Evolutionary conservation across 1,140 invertebrate genomes (phyloP).

Genomic region (Drosophila ananassae): DNA sequence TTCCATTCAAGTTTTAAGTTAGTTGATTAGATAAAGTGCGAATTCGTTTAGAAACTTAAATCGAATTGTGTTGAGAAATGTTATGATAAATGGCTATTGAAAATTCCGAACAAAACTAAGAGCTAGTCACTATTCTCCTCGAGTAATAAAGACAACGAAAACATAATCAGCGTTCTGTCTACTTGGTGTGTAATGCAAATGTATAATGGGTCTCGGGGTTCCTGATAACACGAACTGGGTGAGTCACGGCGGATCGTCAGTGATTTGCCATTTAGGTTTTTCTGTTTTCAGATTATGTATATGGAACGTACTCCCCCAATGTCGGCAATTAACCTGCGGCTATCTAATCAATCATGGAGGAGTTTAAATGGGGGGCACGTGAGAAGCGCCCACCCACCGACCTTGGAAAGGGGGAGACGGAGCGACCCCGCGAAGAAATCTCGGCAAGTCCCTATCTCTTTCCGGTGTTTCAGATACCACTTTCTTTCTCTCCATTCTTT

Average conservation of each 20-base stretch:
- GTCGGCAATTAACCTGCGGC: background rate
- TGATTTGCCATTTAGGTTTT: slow-evolving; percentile 32
- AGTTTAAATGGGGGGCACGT: slow-evolving; percentile 5
- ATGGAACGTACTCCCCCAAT: background rate
- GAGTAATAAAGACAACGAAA: slow-evolving; percentile 23
- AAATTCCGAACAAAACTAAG: background rate
- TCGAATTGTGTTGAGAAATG: slow-evolving; percentile 5
- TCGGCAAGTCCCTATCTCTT: background rate
- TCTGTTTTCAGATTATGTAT: background rate
- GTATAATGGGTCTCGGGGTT: slow-evolving; percentile 3
- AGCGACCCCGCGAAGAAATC: slow-evolving; percentile 1
- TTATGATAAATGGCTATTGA: background rate
- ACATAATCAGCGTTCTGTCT: slow-evolving; percentile 6
- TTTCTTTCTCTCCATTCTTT: background rate
- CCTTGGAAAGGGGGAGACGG: background rate
- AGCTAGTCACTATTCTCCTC: too few relatives aligned
- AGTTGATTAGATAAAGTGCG: slow-evolving; percentile 35
- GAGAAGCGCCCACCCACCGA: background rate
- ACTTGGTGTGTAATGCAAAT: slow-evolving; percentile 18
- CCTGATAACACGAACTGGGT: slow-evolving; percentile 21
- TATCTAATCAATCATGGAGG: slow-evolving; percentile 35
- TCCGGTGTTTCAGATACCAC: slow-evolving; percentile 1
- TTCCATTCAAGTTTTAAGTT: slow-evolving; percentile 32
- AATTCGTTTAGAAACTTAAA: slow-evolving; percentile 22
- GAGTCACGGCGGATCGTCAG: slow-evolving; percentile 23